A percentile compares a stretch with the other conserved stretches of the same genome.
Conservation (phyloP, 1,140 invertebrate genomes). For the Heterodera carotae region DNA sequence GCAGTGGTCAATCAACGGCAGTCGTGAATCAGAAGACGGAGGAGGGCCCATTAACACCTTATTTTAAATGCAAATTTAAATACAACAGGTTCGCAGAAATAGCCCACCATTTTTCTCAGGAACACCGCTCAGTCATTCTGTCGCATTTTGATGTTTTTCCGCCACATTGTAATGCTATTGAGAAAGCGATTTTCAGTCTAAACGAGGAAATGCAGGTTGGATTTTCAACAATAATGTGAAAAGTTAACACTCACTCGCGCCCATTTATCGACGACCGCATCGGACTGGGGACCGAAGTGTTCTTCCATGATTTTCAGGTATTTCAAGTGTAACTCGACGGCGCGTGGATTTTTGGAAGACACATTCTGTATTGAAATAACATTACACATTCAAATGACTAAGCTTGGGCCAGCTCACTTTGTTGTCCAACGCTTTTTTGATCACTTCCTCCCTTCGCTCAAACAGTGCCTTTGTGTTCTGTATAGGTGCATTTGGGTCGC, state of each 20-base stretch:
- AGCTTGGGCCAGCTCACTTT: background rate
- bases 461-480: conserved; percentile 18
- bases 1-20: background rate
- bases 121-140: conserved; percentile 17
- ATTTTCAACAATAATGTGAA: background rate
- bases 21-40: background rate
- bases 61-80: background rate
- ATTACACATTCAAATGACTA: background rate
- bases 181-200: conserved; percentile 20
- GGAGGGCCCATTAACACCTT: background rate
- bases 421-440: background rate
- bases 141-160: conserved; percentile 22
- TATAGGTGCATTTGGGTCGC: conserved; percentile 15
- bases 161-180: conserved; percentile 23
- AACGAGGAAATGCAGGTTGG: background rate
- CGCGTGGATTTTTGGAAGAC: background rate
- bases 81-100: background rate
- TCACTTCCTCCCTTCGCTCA: conserved; percentile 11
- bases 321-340: conserved; percentile 15
- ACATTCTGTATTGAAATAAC: background rate
- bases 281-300: conserved; percentile 17
- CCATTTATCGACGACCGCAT: conserved; percentile 18
- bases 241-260: background rate
- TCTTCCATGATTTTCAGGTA: conserved; percentile 21
- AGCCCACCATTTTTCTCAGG: conserved; percentile 14